A percentile compares a stretch with the other conserved stretches of the same genome.
These are phyloP conservation scores for Oscheius sp. DNA, from an alignment of 2,888 invertebrate genomes.

Conservation along the genomic window DNA sequence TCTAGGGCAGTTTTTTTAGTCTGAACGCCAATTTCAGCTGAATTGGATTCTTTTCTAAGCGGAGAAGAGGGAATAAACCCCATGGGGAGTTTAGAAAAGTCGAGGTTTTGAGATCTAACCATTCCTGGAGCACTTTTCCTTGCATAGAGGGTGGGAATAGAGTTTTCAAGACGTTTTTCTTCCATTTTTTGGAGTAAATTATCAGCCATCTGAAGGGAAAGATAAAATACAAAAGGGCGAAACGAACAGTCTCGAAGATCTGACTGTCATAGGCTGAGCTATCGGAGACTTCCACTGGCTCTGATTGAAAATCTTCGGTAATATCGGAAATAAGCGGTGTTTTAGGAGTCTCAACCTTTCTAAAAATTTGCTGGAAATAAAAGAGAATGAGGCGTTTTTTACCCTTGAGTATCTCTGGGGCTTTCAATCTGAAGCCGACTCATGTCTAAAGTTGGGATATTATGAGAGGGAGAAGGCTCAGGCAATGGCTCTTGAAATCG, in stretches of 20 bases:
- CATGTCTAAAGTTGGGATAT: constrained; percentile 14
- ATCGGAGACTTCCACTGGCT: constrained; percentile 17
- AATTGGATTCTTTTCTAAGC: too few species aligned
- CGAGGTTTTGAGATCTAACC: neutral
- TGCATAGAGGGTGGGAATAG: neutral
- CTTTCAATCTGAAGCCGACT: neutral
- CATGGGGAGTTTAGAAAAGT: neutral
- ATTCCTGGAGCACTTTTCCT: neutral
- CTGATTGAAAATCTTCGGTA: neutral
- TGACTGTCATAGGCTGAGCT: constrained; percentile 10
- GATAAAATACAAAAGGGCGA: too few species aligned
- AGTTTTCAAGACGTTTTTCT: neutral
- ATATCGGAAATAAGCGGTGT: neutral
- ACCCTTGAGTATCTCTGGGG: neutral
- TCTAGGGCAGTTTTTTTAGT: too few species aligned
- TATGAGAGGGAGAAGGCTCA: too few species aligned
- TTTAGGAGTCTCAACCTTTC: neutral
- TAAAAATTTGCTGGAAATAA: neutral
- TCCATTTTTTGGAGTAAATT: neutral
- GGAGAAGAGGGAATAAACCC: constrained; percentile 12
- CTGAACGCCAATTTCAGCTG: too few species aligned
- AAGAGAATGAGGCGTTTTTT: neutral
- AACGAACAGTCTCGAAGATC: neutral
- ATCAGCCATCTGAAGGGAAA: neutral
- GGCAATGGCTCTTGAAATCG: too few species aligned